Percentiles rank a stretch among this genome's conserved stretches.
Evolutionary conservation across 1,140 invertebrate genomes (phyloP).

Genomic region (Saccostrea echinata): DNA sequence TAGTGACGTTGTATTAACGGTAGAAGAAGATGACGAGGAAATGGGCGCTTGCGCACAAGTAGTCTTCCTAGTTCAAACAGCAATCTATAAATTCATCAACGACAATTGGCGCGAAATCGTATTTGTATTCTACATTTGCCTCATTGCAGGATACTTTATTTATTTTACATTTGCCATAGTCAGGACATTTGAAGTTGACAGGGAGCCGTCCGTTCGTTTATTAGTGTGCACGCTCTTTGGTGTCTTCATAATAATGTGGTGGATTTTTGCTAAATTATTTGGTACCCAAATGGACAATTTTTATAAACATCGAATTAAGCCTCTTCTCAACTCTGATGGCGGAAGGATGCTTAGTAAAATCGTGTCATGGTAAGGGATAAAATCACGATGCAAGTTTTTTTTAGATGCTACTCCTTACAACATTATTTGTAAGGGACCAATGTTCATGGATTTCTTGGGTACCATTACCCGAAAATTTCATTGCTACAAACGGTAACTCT

Average conservation of each 20-base stretch:
- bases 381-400: neutral
- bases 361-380: neutral
- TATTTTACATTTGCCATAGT: constrained; percentile 58
- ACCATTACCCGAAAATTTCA: neutral
- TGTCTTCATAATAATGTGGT: neutral
- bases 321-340: neutral
- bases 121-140: constrained; percentile 7
- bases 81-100: neutral
- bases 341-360: neutral
- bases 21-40: neutral
- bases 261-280: neutral
- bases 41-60: neutral
- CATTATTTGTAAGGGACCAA: neutral
- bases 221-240: constrained; percentile 50
- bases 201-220: constrained; percentile 42
- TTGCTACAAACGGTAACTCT: no score
- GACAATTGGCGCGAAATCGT: neutral
- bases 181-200: constrained; percentile 56
- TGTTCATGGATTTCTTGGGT: neutral
- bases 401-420: neutral
- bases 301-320: neutral
- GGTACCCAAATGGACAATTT: neutral
- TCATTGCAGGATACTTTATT: constrained; percentile 38
- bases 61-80: neutral
- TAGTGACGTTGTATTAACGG: neutral